Evolutionary conservation across 2,888 invertebrate genomes (phyloP).

Genomic region (Drosophila prolongata): DNA sequence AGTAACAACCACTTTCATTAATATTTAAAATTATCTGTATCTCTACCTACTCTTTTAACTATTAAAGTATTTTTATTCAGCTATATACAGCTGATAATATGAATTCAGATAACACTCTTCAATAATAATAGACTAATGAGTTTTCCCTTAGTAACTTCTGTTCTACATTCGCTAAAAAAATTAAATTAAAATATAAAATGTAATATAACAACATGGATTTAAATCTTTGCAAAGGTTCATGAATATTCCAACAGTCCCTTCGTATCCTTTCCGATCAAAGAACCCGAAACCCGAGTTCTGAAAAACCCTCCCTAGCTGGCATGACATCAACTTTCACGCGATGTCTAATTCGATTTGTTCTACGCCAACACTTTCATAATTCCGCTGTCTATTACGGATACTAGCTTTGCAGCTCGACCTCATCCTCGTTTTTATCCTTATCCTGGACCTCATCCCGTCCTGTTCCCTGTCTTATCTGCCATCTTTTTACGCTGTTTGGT

Average conservation of each 20-base stretch:
- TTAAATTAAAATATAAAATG: background rate
- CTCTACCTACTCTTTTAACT: no score
- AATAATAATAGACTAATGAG: no score
- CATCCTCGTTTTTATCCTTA: conserved; percentile 29
- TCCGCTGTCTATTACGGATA: conserved; percentile 67
- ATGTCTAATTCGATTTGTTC: conserved; percentile 84
- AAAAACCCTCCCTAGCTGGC: conserved; percentile 24
- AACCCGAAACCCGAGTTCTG: background rate
- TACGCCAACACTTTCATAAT: conserved; percentile 84
- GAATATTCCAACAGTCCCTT: background rate
- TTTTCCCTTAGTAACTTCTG: no score
- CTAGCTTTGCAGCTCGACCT: conserved; percentile 24
- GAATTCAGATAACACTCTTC: no score
- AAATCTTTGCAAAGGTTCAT: background rate
- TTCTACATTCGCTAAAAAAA: no score
- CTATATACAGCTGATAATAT: no score
- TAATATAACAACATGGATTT: background rate
- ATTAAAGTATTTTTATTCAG: no score
- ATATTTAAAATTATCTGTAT: no score
- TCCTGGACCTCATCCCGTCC: conserved; percentile 41
- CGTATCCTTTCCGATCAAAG: background rate
- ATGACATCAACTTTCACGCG: conserved; percentile 66
- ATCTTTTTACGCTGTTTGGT: conserved; percentile 59
- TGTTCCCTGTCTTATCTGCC: conserved; percentile 71
- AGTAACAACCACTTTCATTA: no score